These are phyloP conservation scores for Epinephelus malabaricus DNA, from an alignment of 2,797 vertebrate genomes.

Conservation along the genomic window DNA sequence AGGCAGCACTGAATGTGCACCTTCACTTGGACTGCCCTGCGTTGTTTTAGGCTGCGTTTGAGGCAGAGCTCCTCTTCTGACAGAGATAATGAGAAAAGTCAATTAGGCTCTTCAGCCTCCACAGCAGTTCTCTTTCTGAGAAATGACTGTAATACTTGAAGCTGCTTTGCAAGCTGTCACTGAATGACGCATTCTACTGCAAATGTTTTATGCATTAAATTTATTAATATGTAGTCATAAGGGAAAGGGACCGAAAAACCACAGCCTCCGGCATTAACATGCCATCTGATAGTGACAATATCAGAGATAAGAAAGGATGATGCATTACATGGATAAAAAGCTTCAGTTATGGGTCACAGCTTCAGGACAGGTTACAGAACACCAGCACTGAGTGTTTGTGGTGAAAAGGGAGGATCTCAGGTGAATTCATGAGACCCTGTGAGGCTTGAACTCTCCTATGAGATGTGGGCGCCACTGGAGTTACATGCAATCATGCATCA, in stretches of 20 bases:
- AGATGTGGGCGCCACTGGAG: neutral
- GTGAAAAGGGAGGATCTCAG: neutral
- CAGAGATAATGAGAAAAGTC: neutral
- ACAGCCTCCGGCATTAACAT: neutral
- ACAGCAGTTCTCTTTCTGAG: neutral
- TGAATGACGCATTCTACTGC: neutral
- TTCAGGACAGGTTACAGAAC: neutral
- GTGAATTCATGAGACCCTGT: neutral
- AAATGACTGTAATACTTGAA: neutral
- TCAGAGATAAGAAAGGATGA: neutral
- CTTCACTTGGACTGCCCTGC: neutral
- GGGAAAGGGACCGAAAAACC: neutral
- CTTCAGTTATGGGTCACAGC: neutral
- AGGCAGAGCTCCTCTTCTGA: neutral
- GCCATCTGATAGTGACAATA: neutral
- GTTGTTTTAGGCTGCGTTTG: neutral
- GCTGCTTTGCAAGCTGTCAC: conserved; percentile 1
- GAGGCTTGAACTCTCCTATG: neutral
- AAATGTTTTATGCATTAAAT: neutral
- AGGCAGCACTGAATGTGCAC: neutral
- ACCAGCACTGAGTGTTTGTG: neutral
- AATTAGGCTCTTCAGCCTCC: neutral
- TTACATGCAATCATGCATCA: neutral
- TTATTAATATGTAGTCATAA: neutral
- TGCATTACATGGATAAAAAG: neutral